Conservation (phyloP, 2,113 vertebrate genomes). For the Calidris pugnax region DNA sequence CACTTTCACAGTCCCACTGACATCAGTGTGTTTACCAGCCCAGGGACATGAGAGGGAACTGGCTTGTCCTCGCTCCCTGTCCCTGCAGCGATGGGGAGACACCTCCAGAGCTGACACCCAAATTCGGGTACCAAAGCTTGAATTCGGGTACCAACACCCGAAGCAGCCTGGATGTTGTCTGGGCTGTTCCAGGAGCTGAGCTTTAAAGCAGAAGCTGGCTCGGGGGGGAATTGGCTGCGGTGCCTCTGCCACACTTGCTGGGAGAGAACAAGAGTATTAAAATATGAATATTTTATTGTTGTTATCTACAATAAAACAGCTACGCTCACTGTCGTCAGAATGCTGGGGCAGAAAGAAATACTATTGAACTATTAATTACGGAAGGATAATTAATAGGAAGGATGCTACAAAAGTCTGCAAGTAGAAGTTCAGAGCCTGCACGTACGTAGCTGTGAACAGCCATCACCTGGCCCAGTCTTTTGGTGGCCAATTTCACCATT, state of each 20-base stretch:
- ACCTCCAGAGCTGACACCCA: fast-evolving
- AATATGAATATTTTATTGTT: background rate
- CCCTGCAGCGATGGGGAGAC: background rate
- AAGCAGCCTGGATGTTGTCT: background rate
- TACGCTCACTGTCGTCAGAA: background rate
- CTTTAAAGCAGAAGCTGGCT: background rate
- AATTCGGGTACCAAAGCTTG: background rate
- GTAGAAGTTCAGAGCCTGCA: background rate
- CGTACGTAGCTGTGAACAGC: background rate
- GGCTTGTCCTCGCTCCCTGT: background rate
- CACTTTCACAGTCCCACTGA: background rate
- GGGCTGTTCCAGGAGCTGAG: background rate
- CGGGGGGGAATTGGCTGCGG: background rate
- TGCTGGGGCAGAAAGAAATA: background rate
- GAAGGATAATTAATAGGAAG: constrained; percentile 8
- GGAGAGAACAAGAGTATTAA: background rate
- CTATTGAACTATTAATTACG: constrained; percentile 22
- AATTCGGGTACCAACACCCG: background rate
- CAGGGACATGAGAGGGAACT: background rate
- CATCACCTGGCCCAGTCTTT: background rate
- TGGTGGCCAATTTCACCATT: background rate
- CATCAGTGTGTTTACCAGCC: background rate
- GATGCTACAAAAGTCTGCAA: background rate
- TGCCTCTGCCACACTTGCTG: background rate
- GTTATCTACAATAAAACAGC: background rate